Percentiles rank a stretch among this genome's conserved stretches.
Conservation (phyloP, 2,888 invertebrate genomes). For the Philereme transversata region DNA sequence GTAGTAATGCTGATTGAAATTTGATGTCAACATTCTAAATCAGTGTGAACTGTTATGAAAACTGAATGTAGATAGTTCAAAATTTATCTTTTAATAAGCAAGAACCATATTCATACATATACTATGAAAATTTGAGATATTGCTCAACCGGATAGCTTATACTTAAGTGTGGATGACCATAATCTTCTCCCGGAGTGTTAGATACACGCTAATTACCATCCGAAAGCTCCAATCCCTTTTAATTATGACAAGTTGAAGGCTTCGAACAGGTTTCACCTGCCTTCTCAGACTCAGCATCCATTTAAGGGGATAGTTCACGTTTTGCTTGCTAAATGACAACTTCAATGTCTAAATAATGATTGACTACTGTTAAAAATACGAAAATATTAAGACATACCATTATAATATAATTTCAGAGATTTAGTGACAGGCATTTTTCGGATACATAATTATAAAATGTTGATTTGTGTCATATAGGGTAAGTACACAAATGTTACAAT, state of each 20-base stretch:
- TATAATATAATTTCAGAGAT: too few species aligned
- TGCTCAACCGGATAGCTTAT: conserved; percentile 7
- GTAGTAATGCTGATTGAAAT: background rate
- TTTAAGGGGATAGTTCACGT: conserved; percentile 20
- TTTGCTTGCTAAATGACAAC: background rate
- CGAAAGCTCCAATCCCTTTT: conserved; percentile 52
- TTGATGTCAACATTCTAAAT: background rate
- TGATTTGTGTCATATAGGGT: too few species aligned
- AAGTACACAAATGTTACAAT: too few species aligned
- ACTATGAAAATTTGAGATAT: background rate
- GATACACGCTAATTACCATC: conserved; percentile 56
- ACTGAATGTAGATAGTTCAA: background rate
- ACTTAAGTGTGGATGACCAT: conserved; percentile 28
- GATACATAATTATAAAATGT: too few species aligned
- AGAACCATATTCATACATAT: background rate
- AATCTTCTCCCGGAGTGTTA: conserved; percentile 41
- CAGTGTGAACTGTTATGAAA: background rate
- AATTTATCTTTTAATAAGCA: background rate
- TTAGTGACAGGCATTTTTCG: too few species aligned
- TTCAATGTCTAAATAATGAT: too few species aligned
- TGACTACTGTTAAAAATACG: too few species aligned
- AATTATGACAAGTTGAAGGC: conserved; percentile 61
- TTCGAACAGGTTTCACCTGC: conserved; percentile 49
- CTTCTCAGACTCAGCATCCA: conserved; percentile 41
- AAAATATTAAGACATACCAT: too few species aligned